phyloP scores from a whole-genome alignment of 2,888 invertebrate genomes.

The Diarsia rubi region DNA sequence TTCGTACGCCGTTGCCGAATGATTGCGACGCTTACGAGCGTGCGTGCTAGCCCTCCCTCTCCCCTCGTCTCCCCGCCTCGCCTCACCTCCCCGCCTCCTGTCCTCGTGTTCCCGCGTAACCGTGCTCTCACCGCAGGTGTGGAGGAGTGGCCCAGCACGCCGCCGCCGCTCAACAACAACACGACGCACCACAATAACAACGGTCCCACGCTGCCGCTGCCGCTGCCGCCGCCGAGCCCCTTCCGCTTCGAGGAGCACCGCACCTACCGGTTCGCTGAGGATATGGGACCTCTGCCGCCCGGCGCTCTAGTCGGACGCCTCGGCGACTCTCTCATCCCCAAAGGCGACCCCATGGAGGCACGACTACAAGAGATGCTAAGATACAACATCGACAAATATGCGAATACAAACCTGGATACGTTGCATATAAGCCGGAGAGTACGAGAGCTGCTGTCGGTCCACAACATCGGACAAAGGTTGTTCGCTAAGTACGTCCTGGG shows the following conservation, averaged over 20 bases:
- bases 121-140: constrained; percentile 89
- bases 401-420: constrained; percentile 98
- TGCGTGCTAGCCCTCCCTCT: constrained; percentile 63
- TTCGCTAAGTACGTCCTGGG: constrained; percentile 99
- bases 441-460: constrained; percentile 97
- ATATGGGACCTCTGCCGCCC: constrained; percentile 93
- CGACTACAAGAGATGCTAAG: constrained; percentile 97
- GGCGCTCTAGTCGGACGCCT: constrained; percentile 96
- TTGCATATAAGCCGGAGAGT: constrained; percentile 98
- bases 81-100: constrained; percentile 84
- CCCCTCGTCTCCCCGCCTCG: constrained; percentile 72
- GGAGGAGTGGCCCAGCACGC: constrained; percentile 89
- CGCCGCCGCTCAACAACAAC: constrained; percentile 90
- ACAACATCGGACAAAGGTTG: constrained; percentile 99
- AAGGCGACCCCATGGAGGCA: constrained; percentile 98
- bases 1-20: constrained; percentile 76
- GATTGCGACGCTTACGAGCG: constrained; percentile 82
- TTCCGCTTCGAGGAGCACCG: constrained; percentile 96
- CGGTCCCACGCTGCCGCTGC: constrained; percentile 84
- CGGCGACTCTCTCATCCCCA: constrained; percentile 97
- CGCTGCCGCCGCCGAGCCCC: constrained; percentile 91
- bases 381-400: constrained; percentile 99
- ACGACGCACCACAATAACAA: constrained; percentile 90
- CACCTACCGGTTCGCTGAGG: constrained; percentile 96
- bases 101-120: constrained; percentile 94